These are phyloP conservation scores for Callipepla californica DNA, from an alignment of 2,113 vertebrate species.

Conservation along the genomic window DNA sequence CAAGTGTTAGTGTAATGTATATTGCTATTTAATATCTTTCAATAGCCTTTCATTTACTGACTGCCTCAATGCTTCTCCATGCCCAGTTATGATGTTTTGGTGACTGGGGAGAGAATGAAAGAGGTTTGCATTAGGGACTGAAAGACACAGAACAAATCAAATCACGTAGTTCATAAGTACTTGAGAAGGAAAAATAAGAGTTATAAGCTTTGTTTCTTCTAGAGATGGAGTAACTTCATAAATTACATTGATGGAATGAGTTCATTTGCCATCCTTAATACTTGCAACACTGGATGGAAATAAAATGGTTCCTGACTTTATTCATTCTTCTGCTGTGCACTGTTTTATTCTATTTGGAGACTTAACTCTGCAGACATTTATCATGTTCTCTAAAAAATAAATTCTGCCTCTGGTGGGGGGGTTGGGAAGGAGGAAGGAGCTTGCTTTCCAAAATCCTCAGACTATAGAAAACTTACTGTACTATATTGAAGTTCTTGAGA, in stretches of 20 bases:
- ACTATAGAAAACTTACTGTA: not conserved
- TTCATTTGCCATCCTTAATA: constrained; percentile 45
- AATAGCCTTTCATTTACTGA: not conserved
- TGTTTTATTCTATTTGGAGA: constrained; percentile 52
- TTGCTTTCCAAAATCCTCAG: constrained; percentile 11
- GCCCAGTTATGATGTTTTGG: not conserved
- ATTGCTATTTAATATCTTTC: constrained; percentile 5
- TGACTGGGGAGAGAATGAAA: not conserved
- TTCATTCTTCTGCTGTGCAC: constrained; percentile 45
- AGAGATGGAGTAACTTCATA: constrained; percentile 1
- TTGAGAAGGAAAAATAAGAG: not conserved
- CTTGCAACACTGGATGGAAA: constrained; percentile 54
- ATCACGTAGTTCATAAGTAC: not conserved
- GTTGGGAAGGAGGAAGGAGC: not conserved
- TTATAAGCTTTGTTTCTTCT: constrained; percentile 27
- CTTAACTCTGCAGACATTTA: not conserved
- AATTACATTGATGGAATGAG: constrained; percentile 3
- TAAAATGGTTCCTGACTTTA: constrained; percentile 54
- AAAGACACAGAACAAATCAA: not conserved
- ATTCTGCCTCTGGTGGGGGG: not conserved
- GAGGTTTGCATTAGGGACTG: not conserved
- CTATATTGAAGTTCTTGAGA: not conserved
- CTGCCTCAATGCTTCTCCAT: not conserved
- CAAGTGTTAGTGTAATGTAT: constrained; percentile 30
- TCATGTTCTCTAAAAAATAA: constrained; percentile 28